A percentile compares a stretch with the other conserved stretches of the same genome.
Conservation (phyloP, 2,113 vertebrate genomes). For the Rissa tridactyla region DNA sequence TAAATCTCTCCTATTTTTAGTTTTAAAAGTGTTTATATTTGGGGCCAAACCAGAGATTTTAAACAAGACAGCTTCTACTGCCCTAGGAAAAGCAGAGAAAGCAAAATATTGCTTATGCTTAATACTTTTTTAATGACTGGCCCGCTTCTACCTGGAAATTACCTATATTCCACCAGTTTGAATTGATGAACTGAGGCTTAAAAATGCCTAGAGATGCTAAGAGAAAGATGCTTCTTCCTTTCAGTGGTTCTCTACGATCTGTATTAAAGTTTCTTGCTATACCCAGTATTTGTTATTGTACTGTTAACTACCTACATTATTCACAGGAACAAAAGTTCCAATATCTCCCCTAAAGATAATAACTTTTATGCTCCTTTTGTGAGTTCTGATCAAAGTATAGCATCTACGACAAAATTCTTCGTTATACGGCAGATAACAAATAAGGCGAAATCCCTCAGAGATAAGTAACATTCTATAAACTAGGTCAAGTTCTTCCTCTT, state of each 20-base stretch:
- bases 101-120: not conserved
- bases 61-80: not conserved
- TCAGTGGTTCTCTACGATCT: not conserved
- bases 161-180: not conserved
- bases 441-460: not conserved
- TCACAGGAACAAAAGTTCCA: slow-evolving; percentile 15
- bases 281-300: not conserved
- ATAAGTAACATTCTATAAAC: slow-evolving; percentile 45
- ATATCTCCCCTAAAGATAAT: not conserved
- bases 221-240: not conserved
- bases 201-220: not conserved
- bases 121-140: not conserved
- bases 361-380: not conserved
- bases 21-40: not conserved
- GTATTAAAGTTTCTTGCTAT: not conserved
- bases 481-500: slow-evolving; percentile 54
- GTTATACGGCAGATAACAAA: slow-evolving; percentile 1
- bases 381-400: slow-evolving; percentile 31
- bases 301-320: not conserved
- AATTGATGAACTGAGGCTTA: not conserved
- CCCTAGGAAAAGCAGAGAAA: not conserved
- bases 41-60: not conserved
- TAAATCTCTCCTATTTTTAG: not conserved
- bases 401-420: not conserved
- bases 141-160: not conserved